These are phyloP conservation scores for Heterodera carotae DNA, from an alignment of 1,140 invertebrate species.

Conservation along the genomic window DNA sequence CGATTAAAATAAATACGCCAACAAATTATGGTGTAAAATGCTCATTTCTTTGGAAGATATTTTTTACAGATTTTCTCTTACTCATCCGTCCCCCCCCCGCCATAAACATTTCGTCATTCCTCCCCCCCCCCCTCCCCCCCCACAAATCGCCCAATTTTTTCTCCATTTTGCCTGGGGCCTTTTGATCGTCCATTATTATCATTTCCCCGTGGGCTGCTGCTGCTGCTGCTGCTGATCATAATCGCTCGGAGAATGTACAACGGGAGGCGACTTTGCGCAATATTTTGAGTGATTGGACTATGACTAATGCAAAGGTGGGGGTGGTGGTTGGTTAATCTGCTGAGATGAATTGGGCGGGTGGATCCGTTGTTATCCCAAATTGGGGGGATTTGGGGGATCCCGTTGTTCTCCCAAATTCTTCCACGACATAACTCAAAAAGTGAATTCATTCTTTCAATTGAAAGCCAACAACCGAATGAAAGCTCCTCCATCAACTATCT, in stretches of 20 bases:
- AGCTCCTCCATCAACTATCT: too few species aligned
- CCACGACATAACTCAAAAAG: background rate
- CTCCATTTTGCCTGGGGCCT: background rate
- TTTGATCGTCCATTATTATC: background rate
- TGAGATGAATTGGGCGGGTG: background rate
- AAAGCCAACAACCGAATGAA: background rate
- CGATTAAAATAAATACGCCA: too few species aligned
- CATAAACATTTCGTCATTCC: background rate
- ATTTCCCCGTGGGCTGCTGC: background rate
- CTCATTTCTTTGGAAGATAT: too few species aligned
- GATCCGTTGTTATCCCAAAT: background rate
- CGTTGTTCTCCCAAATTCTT: background rate
- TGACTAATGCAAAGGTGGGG: too few species aligned
- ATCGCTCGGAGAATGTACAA: background rate
- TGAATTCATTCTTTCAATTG: background rate
- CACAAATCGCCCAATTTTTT: background rate
- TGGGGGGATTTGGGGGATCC: background rate
- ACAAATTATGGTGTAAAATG: too few species aligned
- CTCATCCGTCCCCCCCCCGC: too few species aligned
- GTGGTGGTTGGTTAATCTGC: background rate
- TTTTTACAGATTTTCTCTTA: too few species aligned
- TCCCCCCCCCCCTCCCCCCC: too few species aligned
- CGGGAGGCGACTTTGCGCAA: background rate
- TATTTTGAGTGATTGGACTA: background rate
- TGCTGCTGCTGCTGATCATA: too few species aligned